Evolutionary conservation across 2,113 vertebrate species (phyloP), one percentile per base, ranked within the genome.

Genomic region (Lamprotornis superbus): DNA sequence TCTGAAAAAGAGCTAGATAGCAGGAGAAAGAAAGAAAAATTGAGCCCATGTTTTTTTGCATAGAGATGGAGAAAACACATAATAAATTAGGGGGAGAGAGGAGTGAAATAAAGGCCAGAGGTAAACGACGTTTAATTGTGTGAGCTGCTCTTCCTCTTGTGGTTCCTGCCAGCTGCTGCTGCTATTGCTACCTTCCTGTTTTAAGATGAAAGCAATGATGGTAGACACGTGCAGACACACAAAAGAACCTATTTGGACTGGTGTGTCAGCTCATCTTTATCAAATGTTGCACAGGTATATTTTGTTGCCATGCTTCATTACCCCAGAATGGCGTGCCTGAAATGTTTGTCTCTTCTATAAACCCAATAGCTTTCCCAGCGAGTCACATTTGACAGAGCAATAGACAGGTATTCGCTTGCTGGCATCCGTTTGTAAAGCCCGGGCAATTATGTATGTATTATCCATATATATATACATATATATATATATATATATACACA

Each of bases 251-350:
- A 99, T 99, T 99, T 99, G 99, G 98, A 99, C 98, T 99, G 98
- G 98, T 98, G 98, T 99, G 99, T 99, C 99, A 99, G 99, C 99
- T 99, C 99, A 98, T 99, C 99, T 99, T 99, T 99, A 99, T 99
- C 99, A 99, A 99, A 99, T 99, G 98, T 98, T 99, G 98, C 98
- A 98, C 98, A 99, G 99, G 99, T 99, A 99, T 99, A 99, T 99
- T 99, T 98, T 99, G 98, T 98, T 98, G 98, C 98, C 98, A 99
- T 98, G 99, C 99, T 99, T 99, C 99, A 99, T 99, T 99, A 99
- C 98, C 98, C 98, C 98, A 98, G 98, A 99, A 99, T 99, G 98
- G 98, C 98, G 98, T 98, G 98, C 98, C 99, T 99, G 99, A 99
- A 99, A 99, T 99, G 99, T 99, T 99, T 99, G 99, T 99, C 98